Conservation (phyloP, 2,888 invertebrate species). For the Germaria angustata region DNA sequence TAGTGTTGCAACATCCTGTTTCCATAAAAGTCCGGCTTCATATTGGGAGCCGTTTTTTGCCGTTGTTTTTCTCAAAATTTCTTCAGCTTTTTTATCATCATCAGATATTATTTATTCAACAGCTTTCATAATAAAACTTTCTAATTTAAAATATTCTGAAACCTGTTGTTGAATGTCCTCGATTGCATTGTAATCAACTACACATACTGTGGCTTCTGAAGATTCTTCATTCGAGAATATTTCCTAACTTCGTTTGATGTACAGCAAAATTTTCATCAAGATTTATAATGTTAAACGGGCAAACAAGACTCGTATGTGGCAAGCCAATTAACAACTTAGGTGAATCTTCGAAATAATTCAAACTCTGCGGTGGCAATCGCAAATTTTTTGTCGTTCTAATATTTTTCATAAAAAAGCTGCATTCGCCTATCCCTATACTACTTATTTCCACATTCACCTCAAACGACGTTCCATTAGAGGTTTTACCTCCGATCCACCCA, state of each 20-base stretch:
- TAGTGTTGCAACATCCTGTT: no score
- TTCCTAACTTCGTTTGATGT: constrained; percentile 6
- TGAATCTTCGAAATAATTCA: constrained; percentile 7
- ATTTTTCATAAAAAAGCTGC: constrained; percentile 33
- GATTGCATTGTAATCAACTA: constrained; percentile 3
- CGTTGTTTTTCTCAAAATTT: constrained; percentile 25
- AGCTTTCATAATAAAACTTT: constrained; percentile 36
- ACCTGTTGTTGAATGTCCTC: constrained; percentile 29
- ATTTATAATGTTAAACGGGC: constrained; percentile 14
- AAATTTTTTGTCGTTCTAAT: constrained; percentile 37
- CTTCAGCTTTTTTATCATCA: constrained; percentile 34
- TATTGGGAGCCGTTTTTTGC: constrained; percentile 17
- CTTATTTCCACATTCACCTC: constrained; percentile 24
- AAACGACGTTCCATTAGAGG: no score
- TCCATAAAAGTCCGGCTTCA: constrained; percentile 47
- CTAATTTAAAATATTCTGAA: constrained; percentile 25
- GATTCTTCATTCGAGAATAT: neutral
- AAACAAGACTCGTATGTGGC: constrained; percentile 19
- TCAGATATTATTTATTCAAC: constrained; percentile 10
- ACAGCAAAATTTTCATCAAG: constrained; percentile 16
- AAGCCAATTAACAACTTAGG: constrained; percentile 28
- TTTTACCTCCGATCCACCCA: no score
- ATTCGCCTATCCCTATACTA: no score
- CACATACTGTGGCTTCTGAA: constrained; percentile 6
- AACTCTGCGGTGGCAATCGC: constrained; percentile 24